Evolutionary conservation across 37 sponge, comb jelly and placozoan species (phyloP), one percentile per base, ranked within the genome.

Genomic region (Spongilla lacustris): DNA sequence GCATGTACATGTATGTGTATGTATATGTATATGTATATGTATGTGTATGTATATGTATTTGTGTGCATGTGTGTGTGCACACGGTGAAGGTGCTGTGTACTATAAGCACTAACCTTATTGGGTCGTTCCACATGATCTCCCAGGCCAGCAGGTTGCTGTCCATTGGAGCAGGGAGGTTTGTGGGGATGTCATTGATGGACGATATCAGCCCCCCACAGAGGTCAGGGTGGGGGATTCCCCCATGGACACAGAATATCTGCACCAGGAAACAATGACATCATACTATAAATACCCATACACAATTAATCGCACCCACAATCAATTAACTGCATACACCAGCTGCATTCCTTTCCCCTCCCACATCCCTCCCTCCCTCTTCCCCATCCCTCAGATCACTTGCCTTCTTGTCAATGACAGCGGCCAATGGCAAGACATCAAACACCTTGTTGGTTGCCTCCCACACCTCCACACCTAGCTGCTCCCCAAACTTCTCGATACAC

Each of bases 121-220:
- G 98, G 74, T 98, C 98, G 73, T 91, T 95, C 98, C 98, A 98
- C 92, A 98, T 91, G 50, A 98, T 80, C 32, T 98, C 98, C 98
- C 98, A 98, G 19, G 94, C 98, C 75, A 98, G 86, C 23, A 71
- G 83, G 75, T 92, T 89, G 79, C 91, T 77, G 10, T 82, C 87
- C 78, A 93, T 90, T 11, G 98, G 98, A 74, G 95, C 84, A 1
- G 87, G 74, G 27, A 98, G 91, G 66, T 38, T 38, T 38, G 79
- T 48, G 0, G 98, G 98, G 29, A 95, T 81, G 24, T 91, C 92
- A 49, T 91, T 85, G 83, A 98, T 95, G 36, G 92, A 81, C 9
- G 91, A 87, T 25, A 98, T 73, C 21, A 89, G 75, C 3, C 82
- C 29, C 79, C 85, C 74, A 10, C 95, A 90, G 32, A 70, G 81